Base-by-base conservation (phyloP, 2,113 vertebrate species). In the Pao palembangensis region DNA sequence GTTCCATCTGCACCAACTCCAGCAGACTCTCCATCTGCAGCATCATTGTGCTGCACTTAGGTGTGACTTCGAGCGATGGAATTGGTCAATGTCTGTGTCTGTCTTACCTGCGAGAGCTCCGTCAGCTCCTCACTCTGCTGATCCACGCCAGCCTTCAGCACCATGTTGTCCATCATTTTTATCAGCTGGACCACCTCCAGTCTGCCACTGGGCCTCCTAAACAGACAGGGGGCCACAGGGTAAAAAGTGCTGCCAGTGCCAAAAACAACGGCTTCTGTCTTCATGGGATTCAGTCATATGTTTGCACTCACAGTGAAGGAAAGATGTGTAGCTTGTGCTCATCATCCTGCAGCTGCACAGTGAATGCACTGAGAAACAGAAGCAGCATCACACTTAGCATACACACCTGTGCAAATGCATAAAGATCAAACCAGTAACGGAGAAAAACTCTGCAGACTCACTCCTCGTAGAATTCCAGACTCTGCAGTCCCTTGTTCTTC, bases 151-250 rank as follows among this genome's bases (percentile, higher is more conserved):
- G 92, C 93, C 74, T 90, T 92, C 80, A 92, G 86, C 66, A 96
- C 60, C 93, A 96, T 94, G 42, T 85, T 62, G 23, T 96, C 94
- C 94, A 96, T 96, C 73, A 93, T 89, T 16, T 79, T 83, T 83
- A 88, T 91, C 84, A 98, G 85, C 73, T 93, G 90, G 25, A 92
- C 55, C 20, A 88, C 94, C 64, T 96, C 93, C 41, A 91, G 58
- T 69, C 94, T 90, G 16, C 90, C 91, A 70, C 91, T 92, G 48
- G 94, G 94, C 82, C 86, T 94, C 90, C 95, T 96, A 66, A 19
- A 46, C 8, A 55, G 42, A 66, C 43, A 66, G 16, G 61, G 57
- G 5, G 34, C 10, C 1, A 53, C 12, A 31, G 14, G 21, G 16
- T n/a, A 16, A 31, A 23, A 10, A 17, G 44, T 6, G 44, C 15